These are phyloP conservation scores for Drosophila bocki DNA, from an alignment of 1,140 invertebrate species.

Conservation along the genomic window DNA sequence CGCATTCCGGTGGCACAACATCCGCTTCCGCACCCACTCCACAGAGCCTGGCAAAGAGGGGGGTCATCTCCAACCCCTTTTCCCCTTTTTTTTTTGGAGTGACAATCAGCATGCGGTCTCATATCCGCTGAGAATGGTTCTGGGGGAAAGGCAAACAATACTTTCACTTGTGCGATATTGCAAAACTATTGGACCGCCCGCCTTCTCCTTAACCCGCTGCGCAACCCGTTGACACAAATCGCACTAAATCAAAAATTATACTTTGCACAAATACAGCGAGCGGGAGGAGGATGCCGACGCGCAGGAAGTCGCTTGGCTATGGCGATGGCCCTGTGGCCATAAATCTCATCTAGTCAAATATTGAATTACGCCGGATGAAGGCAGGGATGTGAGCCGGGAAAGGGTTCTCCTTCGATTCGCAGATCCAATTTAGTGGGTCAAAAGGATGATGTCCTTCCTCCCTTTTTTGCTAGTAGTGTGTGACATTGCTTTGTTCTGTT, in stretches of 20 bases:
- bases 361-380: constrained; percentile 80
- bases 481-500: constrained; percentile 75
- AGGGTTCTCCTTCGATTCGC: constrained; percentile 48
- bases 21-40: constrained; percentile 40
- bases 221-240: constrained; percentile 73
- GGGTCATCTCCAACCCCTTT: constrained; percentile 15
- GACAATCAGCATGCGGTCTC: constrained; percentile 82
- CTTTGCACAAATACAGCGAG: constrained; percentile 74
- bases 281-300: constrained; percentile 5
- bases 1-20: constrained; percentile 46
- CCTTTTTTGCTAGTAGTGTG: constrained; percentile 25
- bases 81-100: constrained; percentile 26
- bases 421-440: constrained; percentile 79
- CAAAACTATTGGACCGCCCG: constrained; percentile 67
- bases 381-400: constrained; percentile 22
- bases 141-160: constrained; percentile 63
- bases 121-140: constrained; percentile 56
- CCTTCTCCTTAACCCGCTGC: constrained; percentile 44
- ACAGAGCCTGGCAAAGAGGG: not conserved
- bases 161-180: constrained; percentile 68
- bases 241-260: constrained; percentile 84
- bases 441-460: constrained; percentile 55
- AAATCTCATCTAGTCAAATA: constrained; percentile 85
- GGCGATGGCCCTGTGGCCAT: constrained; percentile 65
- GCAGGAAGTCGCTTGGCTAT: constrained; percentile 57